Percentiles rank a stretch among this genome's conserved stretches.
Evolutionary conservation across 2,888 invertebrate species (phyloP).

Genomic region (Tinea pellionella): DNA sequence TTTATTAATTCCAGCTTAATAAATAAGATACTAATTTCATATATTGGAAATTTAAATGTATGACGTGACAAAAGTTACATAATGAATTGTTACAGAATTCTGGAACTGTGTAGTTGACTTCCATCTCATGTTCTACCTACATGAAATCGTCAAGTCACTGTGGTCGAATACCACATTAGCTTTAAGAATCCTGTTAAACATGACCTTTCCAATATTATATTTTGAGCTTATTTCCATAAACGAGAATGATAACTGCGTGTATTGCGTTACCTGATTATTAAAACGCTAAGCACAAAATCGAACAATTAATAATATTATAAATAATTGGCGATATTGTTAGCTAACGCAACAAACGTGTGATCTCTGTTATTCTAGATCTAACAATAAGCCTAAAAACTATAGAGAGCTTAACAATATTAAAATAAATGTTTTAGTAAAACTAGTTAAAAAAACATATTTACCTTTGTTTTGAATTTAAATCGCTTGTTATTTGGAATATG

Average conservation of each 20-base stretch:
- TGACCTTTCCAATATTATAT: constrained; percentile 4
- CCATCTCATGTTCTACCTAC: constrained; percentile 14
- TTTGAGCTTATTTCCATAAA: constrained; percentile 31
- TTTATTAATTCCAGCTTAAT: too few relatives aligned
- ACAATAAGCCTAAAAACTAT: constrained; percentile 58
- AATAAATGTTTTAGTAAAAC: constrained; percentile 62
- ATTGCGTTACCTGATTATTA: neutral
- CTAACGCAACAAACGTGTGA: constrained; percentile 18
- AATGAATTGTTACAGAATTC: constrained; percentile 28
- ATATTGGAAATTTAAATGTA: neutral
- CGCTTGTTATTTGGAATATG: constrained; percentile 57
- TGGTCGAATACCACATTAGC: neutral
- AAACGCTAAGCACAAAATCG: neutral
- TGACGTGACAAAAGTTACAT: constrained; percentile 23
- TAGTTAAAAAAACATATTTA: constrained; percentile 60
- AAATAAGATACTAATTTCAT: neutral
- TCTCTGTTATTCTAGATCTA: constrained; percentile 48
- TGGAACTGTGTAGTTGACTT: constrained; percentile 47
- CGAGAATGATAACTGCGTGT: neutral
- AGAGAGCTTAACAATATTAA: constrained; percentile 62
- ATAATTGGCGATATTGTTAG: neutral
- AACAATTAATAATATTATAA: constrained; percentile 13
- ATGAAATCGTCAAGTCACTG: neutral
- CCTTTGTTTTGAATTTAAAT: constrained; percentile 51
- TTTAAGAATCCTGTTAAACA: neutral